Evolutionary conservation across 2,888 invertebrate genomes (phyloP), one percentile per base, ranked within the genome.

Genomic region (Marasmarcha lunaedactyla): DNA sequence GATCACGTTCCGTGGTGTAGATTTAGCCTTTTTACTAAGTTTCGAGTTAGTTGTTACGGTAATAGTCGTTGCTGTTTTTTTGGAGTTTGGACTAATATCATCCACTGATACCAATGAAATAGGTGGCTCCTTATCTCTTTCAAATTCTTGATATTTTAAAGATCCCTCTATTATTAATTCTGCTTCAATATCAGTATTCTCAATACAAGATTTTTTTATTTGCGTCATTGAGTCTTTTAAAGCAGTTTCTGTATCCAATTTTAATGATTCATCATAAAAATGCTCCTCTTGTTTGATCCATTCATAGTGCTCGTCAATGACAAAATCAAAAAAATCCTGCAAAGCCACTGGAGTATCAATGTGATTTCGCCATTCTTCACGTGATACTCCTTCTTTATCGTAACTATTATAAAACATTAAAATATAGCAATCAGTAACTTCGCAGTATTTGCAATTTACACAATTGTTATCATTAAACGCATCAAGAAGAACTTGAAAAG

Each of bases 271-370:
- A 39, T 78, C 68, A 43, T 81, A 77, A 1, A 56, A 48, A 47
- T 53, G 62, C 60, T 79, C 79, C 51, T 76, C 69, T 2, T 63
- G 59, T 54, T 71, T 58, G 36, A 86, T 68, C 85, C 86, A 86
- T 6, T 72, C 72, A 47, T 64, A 70, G 44, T 84, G 66, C 49
- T 86, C 85, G 42, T 77, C 71, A 36, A 77, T 55, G 15, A 84
- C 70, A 54, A 77, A 85, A 47, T 86, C 78, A 54, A 78, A 83
- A 57, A 86, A 87, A 50, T 86, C 86, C 58, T 83, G 76, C 34
- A 87, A 59, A 46, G 85, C 81, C 15, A 86, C 52, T 2, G 85
- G 78, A 33, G 86, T 86, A 3, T 71, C 54, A 43, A 85, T 57
- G 52, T 81, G 76, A 52, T 67, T 59, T 6, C 77, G 69, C 84